A percentile compares a stretch with the other conserved stretches of the same genome.
phyloP scores from a whole-genome alignment of 2,113 vertebrate species.

The Cavia porcellus region DNA sequence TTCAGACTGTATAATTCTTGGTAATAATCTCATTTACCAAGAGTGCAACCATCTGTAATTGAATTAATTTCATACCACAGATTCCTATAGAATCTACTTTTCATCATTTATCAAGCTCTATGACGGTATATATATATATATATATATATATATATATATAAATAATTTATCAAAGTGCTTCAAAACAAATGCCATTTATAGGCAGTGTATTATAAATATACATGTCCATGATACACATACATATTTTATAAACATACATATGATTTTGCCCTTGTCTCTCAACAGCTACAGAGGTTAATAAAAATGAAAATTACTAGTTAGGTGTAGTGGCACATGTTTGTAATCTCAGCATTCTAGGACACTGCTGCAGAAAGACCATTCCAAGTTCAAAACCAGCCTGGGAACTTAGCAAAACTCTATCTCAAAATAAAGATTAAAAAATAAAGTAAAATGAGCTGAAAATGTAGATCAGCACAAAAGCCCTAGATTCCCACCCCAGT shows the following conservation, averaged over 20 bases:
- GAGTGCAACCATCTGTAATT: not conserved
- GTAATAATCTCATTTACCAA: not conserved
- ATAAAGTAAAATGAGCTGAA: not conserved
- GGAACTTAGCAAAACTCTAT: not conserved
- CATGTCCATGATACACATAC: not conserved
- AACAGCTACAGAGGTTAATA: constrained; percentile 8
- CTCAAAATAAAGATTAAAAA: not conserved
- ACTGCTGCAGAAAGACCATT: not conserved
- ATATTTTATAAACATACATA: not conserved
- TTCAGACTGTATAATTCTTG: not conserved
- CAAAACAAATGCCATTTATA: not conserved
- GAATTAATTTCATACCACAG: constrained; percentile 18
- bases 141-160: not conserved
- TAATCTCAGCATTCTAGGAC: not conserved
- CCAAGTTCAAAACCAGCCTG: not conserved
- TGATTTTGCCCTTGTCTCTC: not conserved
- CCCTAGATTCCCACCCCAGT: not conserved
- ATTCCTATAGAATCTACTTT: not conserved
- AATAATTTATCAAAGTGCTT: constrained; percentile 36
- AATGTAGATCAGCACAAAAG: not conserved
- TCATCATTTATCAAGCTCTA: not conserved
- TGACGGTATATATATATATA: too few species aligned
- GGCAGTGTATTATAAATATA: not conserved
- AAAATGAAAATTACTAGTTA: not conserved
- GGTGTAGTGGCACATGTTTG: not conserved